Base-by-base conservation (phyloP, 2,888 invertebrate genomes). In the Nesidiocoris tenuis region DNA sequence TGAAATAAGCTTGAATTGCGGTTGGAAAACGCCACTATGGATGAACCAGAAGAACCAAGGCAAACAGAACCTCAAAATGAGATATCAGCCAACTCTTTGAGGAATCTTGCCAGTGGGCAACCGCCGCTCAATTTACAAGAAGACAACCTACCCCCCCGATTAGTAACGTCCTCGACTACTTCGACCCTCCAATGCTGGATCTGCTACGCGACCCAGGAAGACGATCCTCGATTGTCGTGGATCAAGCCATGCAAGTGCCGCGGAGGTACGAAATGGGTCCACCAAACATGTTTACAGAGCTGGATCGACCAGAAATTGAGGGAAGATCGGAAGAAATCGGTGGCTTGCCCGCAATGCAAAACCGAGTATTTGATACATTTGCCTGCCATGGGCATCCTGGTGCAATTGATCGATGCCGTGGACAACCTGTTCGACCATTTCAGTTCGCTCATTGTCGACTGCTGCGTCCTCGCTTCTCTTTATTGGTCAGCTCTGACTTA, bases 291-390 rank as follows among this genome's bases (percentile, higher is more conserved):
- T 82, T 88, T 98, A 55, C 96, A 97, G 84, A 87, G 96, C 82
- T 98, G 98, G 98, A 94, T 98, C 16, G 98, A 98, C 83, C 97
- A 97, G 84, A 97, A 97, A 83, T 96, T 97, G 82, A 92, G 94
- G 82, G 96, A 95, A 65, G 94, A 95, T 82, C 90, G 93, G 77
- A 88, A 90, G 55, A 88, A 90, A n/a, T 90, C 91, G 82, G 94
- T 95, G 0, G 87, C 90, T 7, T 96, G 95, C 83, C 95, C 95
- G 0, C 96, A 96, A 85, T 96, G 96, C 83, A 95, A 95, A 84
- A 95, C 96, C 9, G 95, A 96, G 83, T 98, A 98, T 83, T 92
- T 96, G 65, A 94, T 98, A 79, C 91, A 95, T 74, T 96, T 95
- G 84, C 97, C 97, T 1, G 90, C 93, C 79, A 92, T 95, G 91